Evolutionary conservation across 2,113 vertebrate genomes (phyloP).

Genomic region (Colistium nudipinnis): DNA sequence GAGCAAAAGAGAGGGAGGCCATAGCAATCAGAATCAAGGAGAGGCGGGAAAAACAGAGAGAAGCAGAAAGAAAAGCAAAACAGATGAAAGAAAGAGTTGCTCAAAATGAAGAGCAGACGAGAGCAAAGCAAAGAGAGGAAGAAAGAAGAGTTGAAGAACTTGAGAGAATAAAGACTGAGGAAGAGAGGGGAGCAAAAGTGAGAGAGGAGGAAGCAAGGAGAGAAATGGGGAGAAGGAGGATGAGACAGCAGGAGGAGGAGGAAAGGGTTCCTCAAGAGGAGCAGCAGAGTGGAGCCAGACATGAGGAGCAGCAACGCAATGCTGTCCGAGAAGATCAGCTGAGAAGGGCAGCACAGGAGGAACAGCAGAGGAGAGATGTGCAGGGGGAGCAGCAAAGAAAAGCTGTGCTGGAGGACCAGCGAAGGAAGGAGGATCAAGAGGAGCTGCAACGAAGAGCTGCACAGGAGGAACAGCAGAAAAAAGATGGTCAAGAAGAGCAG

Average conservation of each 20-base stretch:
- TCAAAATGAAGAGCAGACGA: conserved; percentile 20
- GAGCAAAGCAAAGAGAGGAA: conserved; percentile 27
- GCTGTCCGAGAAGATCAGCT: conserved; percentile 5
- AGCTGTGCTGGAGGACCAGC: background rate
- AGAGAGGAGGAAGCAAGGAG: conserved; percentile 16
- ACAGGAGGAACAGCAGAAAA: accelerated
- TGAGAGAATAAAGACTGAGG: conserved; percentile 9
- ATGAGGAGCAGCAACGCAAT: conserved; percentile 12
- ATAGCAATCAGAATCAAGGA: conserved; percentile 51
- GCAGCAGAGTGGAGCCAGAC: conserved; percentile 1
- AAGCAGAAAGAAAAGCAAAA: conserved; percentile 50
- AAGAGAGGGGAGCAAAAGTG: conserved; percentile 7
- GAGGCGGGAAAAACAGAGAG: conserved; percentile 57
- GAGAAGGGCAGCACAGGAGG: background rate
- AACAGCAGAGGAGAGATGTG: background rate
- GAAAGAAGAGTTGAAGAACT: conserved; percentile 12
- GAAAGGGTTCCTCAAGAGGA: conserved; percentile 8
- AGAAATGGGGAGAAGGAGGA: conserved; percentile 1
- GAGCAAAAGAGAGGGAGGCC: conserved; percentile 56
- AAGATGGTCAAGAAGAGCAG: background rate
- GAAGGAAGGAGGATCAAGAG: conserved; percentile 10
- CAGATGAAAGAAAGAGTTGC: conserved; percentile 17
- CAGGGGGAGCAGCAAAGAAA: conserved; percentile 14
- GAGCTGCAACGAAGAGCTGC: background rate
- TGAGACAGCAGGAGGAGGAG: conserved; percentile 11